Evolutionary conservation across 2,888 invertebrate species (phyloP), one percentile per base, ranked within the genome.

Genomic region (Dioctria linearis): DNA sequence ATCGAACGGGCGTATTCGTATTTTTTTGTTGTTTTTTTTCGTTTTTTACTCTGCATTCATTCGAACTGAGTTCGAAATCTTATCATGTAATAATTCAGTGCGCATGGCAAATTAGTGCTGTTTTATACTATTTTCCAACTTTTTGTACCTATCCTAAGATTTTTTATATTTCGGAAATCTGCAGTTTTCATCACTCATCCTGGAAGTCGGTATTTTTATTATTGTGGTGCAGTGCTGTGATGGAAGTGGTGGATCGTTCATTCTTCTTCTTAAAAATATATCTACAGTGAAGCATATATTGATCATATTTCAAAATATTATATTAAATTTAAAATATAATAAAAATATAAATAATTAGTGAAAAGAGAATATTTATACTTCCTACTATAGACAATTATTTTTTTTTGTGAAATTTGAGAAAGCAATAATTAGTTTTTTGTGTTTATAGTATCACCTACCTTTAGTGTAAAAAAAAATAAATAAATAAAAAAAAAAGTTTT

Each of bases 101-200:
- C 73, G 73, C 73, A 73, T 73, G 73, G 6, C 73, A 43, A 59
- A 42, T 73, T 42, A 8, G 57, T 13, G 37, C 42, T 73, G 54
- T 13, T 57, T 25, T 25, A 25, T 54, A n/a, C 3, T 9, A 5
- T 40, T 13, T 42, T 42, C 39, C 39, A n/a, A 73, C 73, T 5
- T 73, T 73, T 40, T 61, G 61, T 37, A 61, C 25, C 25, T 25
- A 25, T 25, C 2, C 25, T 25, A 25, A 25, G 25, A 25, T 25
- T 25, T n/a, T 25, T 25, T 57, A 3, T 57, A 57, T 59, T 73
- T 43, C 42, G 42, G 13, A 59, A 73, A 57, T 59, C 25, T 40
- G n/a, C 13, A 3, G 43, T 25, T 40, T 42, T 42, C 49, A n/a
- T 54, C 54, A 11, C 61, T 61, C 39, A 61, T 61, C 39, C 37